Percentiles rank a stretch among this genome's conserved stretches.
Conservation (phyloP, 2,797 vertebrate genomes). For the Aeoliscus strigatus region DNA sequence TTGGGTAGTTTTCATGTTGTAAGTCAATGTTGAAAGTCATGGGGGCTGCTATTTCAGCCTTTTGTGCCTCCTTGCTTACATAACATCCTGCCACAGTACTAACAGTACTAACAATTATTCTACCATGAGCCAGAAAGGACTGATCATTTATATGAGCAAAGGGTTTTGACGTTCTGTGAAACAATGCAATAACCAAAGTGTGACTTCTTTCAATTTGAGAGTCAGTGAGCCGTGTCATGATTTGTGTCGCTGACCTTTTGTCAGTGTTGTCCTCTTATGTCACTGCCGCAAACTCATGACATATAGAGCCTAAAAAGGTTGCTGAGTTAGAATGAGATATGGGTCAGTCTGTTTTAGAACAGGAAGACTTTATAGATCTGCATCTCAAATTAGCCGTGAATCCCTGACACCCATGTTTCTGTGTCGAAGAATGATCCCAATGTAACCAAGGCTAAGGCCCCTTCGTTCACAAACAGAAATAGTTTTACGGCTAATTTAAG, state of each 20-base stretch:
- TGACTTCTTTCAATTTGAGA: conserved; percentile 8
- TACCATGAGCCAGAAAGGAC: conserved; percentile 7
- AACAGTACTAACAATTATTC: conserved; percentile 7
- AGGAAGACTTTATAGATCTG: conserved; percentile 12
- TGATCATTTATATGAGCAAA: not conserved
- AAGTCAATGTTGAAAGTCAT: too few species aligned
- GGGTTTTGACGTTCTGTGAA: too few species aligned
- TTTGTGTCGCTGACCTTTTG: conserved; percentile 9
- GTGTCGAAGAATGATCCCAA: conserved; percentile 9
- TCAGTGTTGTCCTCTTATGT: conserved; percentile 11
- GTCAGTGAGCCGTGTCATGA: not conserved
- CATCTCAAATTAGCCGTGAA: conserved; percentile 16
- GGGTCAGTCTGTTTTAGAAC: conserved; percentile 39
- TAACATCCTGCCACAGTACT: too few species aligned
- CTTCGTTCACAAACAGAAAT: conserved; percentile 10
- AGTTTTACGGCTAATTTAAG: not conserved
- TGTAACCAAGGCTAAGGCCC: conserved; percentile 2
- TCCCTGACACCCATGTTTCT: conserved; percentile 15
- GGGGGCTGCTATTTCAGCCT: too few species aligned
- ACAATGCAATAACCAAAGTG: too few species aligned
- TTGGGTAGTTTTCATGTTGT: too few species aligned
- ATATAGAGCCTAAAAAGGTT: conserved; percentile 24
- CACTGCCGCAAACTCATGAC: conserved; percentile 18
- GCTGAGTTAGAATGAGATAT: conserved; percentile 19
- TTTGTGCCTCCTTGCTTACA: too few species aligned